Evolutionary conservation across 2,797 vertebrate species (phyloP), one percentile per base, ranked within the genome.

Genomic region (Ptychadena robeensis): DNA sequence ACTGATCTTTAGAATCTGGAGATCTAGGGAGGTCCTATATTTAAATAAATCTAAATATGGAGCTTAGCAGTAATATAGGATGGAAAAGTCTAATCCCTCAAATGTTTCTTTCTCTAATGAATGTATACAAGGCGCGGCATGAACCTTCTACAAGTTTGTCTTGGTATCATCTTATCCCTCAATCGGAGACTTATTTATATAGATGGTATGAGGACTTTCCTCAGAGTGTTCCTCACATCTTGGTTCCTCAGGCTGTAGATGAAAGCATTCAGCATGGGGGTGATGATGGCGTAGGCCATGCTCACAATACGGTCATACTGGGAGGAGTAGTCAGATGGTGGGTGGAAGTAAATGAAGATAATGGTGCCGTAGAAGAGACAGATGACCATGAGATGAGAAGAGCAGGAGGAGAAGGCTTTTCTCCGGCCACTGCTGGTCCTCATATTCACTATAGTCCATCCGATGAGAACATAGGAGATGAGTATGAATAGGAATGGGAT

Each of bases 271-370:
- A 86, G 32, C 38, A 86, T 77, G 0, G 85, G 85, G 11, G 76
- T 86, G 38, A 86, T 32, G 8, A 86, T 66, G 3, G 71, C 82
- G 12, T 86, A 79, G 1, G 80, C 11, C 57, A 86, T 10, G 27
- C 74, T 68, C 4, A 80, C 25, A 2, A 27, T 22, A 11, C 77
- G 79, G 31, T 80, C 82, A 5, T 82, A 32, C 11, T 63, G 35
- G 1, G 76, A 80, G 4, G 75, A 80, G 6, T 72, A 82, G 25
- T 77, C n/a, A 4, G 25, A 32, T 2, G 63, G 73, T 3, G 84
- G 80, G 2, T 80, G 44, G 27, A 86, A 31, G 53, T 86, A 86
- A 15, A 82, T 79, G 28, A 86, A 86, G 72, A 86, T 37, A 4
- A 86, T 35, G 2, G 80, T 70, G 4, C 76, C 31, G 0, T 73